phyloP scores from a whole-genome alignment of 2,888 invertebrate genomes.

The Folsomia manolachei region DNA sequence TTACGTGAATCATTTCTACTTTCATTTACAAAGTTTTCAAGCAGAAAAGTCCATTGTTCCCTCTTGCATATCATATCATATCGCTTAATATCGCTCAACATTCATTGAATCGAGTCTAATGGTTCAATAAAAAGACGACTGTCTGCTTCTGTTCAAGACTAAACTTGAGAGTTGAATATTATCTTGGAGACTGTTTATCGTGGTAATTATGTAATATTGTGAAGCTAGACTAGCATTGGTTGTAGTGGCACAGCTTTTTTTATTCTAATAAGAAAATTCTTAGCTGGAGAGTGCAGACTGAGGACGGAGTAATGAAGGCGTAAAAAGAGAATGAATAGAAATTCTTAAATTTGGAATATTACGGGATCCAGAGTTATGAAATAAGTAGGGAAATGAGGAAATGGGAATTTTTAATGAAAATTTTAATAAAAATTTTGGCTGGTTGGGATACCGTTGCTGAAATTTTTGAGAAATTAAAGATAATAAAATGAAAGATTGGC shows the following conservation, averaged over 20 bases:
- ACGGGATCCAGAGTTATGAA: too few relatives aligned
- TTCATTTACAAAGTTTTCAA: not conserved
- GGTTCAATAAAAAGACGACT: conserved; percentile 19
- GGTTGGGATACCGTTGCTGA: too few relatives aligned
- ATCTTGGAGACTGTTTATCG: not conserved
- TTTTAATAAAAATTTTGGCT: too few relatives aligned
- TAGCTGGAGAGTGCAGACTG: not conserved
- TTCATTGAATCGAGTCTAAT: conserved; percentile 16
- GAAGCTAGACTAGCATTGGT: too few relatives aligned
- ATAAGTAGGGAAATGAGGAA: not conserved
- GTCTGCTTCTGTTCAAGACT: not conserved
- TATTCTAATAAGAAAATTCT: not conserved
- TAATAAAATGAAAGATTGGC: too few relatives aligned
- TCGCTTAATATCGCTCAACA: not conserved
- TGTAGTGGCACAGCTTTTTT: not conserved
- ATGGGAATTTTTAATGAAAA: not conserved
- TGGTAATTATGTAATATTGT: not conserved
- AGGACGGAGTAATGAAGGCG: too few relatives aligned
- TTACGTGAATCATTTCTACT: not conserved
- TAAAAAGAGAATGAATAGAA: not conserved
- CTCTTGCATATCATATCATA: not conserved
- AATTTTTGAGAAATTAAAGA: too few relatives aligned
- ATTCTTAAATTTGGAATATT: not conserved
- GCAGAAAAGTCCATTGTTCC: not conserved
- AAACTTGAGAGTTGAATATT: not conserved